These are phyloP conservation scores for Alouatta palliata DNA, from an alignment of 2,113 vertebrate genomes.

Conservation along the genomic window DNA sequence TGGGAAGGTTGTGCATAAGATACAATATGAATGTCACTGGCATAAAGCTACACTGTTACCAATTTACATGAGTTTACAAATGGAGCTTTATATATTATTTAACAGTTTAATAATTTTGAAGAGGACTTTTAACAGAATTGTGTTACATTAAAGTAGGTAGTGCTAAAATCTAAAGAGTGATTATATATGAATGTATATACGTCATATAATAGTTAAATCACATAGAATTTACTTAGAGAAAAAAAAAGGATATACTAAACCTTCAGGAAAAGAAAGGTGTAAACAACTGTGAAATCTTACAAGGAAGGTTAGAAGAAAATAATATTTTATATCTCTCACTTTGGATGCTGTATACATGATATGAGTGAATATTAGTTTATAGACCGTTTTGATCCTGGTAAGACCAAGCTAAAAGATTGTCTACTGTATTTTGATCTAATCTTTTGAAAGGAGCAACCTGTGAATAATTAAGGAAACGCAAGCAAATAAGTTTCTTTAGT, in stretches of 20 bases:
- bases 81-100: not conserved
- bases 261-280: not conserved
- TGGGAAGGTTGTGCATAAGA: not conserved
- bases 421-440: too few relatives aligned
- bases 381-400: not conserved
- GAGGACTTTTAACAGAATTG: not conserved
- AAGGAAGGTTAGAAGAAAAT: not conserved
- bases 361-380: not conserved
- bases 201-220: not conserved
- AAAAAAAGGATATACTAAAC: not conserved
- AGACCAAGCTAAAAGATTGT: not conserved
- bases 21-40: not conserved
- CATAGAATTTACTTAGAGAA: not conserved
- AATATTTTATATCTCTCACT: not conserved
- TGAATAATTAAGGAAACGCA: not conserved
- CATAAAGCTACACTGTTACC: not conserved
- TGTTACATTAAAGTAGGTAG: not conserved
- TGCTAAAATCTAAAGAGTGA: not conserved
- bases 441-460: not conserved
- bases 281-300: not conserved
- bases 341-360: not conserved
- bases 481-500: conserved; percentile 8
- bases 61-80: not conserved
- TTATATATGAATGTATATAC: not conserved
- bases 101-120: not conserved